These are phyloP conservation scores for Drosophila punjabiensis DNA, from an alignment of 1,140 invertebrate genomes.

Conservation along the genomic window DNA sequence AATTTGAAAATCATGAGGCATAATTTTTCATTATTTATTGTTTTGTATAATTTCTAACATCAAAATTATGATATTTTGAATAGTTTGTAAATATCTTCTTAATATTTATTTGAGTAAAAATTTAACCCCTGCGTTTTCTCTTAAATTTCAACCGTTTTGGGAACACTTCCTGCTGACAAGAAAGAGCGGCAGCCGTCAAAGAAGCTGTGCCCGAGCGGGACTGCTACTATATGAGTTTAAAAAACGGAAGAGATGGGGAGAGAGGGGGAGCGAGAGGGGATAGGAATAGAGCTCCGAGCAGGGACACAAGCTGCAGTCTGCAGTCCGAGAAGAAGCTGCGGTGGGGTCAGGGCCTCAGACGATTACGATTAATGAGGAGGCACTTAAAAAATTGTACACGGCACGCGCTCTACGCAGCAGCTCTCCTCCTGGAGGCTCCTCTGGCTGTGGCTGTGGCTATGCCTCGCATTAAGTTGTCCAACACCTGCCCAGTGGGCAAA, in stretches of 20 bases:
- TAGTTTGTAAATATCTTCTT: too few relatives aligned
- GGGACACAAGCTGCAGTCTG: slow-evolving; percentile 6
- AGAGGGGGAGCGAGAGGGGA: not conserved
- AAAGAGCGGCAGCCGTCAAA: slow-evolving; percentile 29
- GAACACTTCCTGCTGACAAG: slow-evolving; percentile 1
- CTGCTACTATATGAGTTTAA: slow-evolving; percentile 5
- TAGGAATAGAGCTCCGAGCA: not conserved
- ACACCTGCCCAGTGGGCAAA: slow-evolving; percentile 76
- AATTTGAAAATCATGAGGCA: too few relatives aligned
- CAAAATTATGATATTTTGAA: too few relatives aligned
- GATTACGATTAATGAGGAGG: slow-evolving; percentile 81
- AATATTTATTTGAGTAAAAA: too few relatives aligned
- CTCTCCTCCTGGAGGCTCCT: not conserved
- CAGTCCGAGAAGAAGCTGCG: not conserved
- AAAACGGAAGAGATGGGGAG: not conserved
- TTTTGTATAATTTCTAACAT: too few relatives aligned
- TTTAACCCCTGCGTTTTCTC: too few relatives aligned
- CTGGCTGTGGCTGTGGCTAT: not conserved
- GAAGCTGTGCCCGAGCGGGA: not conserved
- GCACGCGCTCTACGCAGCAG: slow-evolving; percentile 71
- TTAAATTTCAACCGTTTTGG: not conserved
- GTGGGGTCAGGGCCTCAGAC: slow-evolving; percentile 38
- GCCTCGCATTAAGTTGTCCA: slow-evolving; percentile 74
- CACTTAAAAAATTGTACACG: slow-evolving; percentile 70
- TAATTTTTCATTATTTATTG: too few relatives aligned